Evolutionary conservation across 2,797 vertebrate genomes (phyloP).

Genomic region (Gallirallus australis): DNA sequence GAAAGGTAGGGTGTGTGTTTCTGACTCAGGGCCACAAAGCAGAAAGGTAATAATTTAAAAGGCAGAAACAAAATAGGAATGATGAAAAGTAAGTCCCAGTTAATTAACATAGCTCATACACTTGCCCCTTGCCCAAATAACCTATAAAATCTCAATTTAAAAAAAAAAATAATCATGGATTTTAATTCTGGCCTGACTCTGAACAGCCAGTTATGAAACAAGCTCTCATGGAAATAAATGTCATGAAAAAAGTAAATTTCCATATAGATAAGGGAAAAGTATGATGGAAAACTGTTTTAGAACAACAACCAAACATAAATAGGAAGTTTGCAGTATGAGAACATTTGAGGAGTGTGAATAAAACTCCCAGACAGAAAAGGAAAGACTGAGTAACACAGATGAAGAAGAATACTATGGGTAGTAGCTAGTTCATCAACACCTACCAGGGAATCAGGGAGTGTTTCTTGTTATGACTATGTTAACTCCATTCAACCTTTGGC

Average conservation of each 20-base stretch:
- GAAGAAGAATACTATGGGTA: neutral
- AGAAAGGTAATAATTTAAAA: neutral
- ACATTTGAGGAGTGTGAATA: neutral
- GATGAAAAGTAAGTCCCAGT: neutral
- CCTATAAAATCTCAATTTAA: neutral
- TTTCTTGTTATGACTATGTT: neutral
- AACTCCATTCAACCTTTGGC: slow-evolving; percentile 14
- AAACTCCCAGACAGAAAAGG: neutral
- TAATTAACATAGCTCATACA: neutral
- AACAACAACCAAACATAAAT: neutral
- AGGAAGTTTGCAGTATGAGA: neutral
- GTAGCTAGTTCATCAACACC: neutral
- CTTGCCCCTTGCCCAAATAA: neutral
- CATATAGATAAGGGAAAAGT: neutral
- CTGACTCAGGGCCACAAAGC: neutral
- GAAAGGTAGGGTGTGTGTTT: neutral
- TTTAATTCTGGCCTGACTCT: neutral
- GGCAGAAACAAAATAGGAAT: neutral
- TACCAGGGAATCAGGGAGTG: neutral
- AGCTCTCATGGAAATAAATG: neutral
- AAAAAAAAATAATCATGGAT: neutral
- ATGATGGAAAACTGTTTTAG: neutral
- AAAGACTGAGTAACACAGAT: neutral
- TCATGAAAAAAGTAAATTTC: neutral
- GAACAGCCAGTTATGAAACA: neutral